Base-by-base conservation (phyloP, 2,888 invertebrate species). In the Leptinotarsa peninsularis region DNA sequence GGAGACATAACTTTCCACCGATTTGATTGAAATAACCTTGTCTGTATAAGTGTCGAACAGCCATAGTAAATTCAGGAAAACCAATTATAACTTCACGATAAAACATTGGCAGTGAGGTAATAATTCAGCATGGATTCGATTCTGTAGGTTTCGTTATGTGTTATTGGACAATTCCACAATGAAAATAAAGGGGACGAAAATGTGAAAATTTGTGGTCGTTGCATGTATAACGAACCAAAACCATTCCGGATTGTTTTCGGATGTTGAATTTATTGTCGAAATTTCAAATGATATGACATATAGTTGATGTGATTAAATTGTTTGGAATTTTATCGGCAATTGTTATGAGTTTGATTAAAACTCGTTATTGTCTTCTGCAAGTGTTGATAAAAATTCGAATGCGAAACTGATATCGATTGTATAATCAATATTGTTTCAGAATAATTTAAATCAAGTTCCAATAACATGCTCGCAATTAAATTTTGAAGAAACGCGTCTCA, bases 131-230 rank as follows among this genome's bases (percentile, higher is more conserved):
- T 52, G 56, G 15, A 54, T 67, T 66, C 56, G 70, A 56, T 56
- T 66, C 7, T 66, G 71, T 56, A 50, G 52, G 58, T 49, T 71
- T 66, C 66, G 56, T 43, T 60, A 56, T n/a, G 33, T 50, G 67
- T 67, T 58, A 74, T 74, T 71, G 67, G 66, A 71, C 67, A 71
- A 74, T 56, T 71, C 70, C 67, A 67, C 71, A 67, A 43, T 71
- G 67, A 66, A 67, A 71, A 74, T 67, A 66, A 67, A 74, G 66
- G 71, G 56, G 71, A 70, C 68, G 14, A 43, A 23, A 33, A 27
- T 63, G 63, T 63, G 66, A 27, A 50, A 56, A 71, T 74, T 58
- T 27, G 74, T 21, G 74, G 70, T 74, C 66, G 50, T 27, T 13
- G 18, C 69, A 74, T 66, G 66, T 50, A 66, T 56, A 70, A 54